Evolutionary conservation across 2,113 vertebrate genomes (phyloP), one percentile per base, ranked within the genome.

Genomic region (Chascanopsetta lugubris): DNA sequence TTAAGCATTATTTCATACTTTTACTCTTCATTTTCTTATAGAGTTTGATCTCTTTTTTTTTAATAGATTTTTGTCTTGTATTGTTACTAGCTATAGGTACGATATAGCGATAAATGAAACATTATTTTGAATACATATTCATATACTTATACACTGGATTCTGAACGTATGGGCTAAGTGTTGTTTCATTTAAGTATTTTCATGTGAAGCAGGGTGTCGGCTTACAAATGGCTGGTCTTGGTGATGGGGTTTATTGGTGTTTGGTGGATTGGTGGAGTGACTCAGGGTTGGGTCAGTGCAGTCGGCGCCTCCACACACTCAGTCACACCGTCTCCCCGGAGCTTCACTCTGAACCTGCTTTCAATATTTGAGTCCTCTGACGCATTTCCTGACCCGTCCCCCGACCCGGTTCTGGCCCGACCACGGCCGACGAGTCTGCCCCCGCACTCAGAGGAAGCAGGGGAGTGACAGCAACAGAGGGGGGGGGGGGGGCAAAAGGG

Each of bases 371-470:
- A 84, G 53, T 48, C 11, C 42, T 58, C 57, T 87, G 82, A 86
- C 81, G 73, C 75, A 85, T 63, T 91, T 93, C 90, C 90, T 89
- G 85, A 83, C 61, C 34, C 34, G 54, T 84, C 82, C 81, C 77
- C 38, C 42, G 79, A 76, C 83, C 76, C 56, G 69, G 79, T 82
- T 71, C 55, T 73, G 84, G 75, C 80, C 72, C 53, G 27, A 63
- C 43, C 67, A 12, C 24, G 43, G 73, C 73, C 74, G n/a, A 72
- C 64, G 43, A 62, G 61, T 77, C 86, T 77, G 64, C 83, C 87
- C 89, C 77, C 69, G 69, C 87, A 79, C 68, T 57, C 81, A 77
- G 77, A 69, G 81, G 80, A 80, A 80, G n/a, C 72, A 48, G 54
- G 59, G 62, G 69, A 75, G 75, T 38, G 72, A 83, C 18, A 49